These are phyloP conservation scores for Heteractis magnifica DNA, from an alignment of 92 coral and sea anemone genomes.

Conservation along the genomic window DNA sequence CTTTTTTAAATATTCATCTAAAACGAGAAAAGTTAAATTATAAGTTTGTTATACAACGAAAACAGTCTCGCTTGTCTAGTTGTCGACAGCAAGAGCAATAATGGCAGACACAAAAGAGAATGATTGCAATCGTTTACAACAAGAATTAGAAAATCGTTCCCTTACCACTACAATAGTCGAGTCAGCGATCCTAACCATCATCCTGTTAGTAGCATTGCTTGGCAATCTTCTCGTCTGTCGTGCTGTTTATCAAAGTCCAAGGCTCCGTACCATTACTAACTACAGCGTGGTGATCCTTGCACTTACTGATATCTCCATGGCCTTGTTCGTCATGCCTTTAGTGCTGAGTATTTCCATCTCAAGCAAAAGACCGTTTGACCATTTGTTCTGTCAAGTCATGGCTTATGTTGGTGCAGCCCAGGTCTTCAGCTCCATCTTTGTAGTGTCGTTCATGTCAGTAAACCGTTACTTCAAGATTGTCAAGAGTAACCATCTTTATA, in stretches of 20 bases:
- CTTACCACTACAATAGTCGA: neutral
- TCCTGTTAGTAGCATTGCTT: no score
- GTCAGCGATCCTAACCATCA: slow-evolving; percentile 4
- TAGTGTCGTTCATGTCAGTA: slow-evolving; percentile 18
- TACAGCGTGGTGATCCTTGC: slow-evolving; percentile 14
- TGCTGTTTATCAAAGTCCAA: slow-evolving; percentile 22
- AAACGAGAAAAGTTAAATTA: no score
- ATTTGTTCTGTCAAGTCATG: slow-evolving; percentile 8
- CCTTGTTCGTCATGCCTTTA: neutral
- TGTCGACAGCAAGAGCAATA: no score
- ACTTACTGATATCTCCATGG: slow-evolving; percentile 22
- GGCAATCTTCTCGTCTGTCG: slow-evolving; percentile 20
- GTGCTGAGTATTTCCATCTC: neutral
- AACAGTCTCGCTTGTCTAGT: no score
- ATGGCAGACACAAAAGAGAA: no score
- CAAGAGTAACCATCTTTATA: slow-evolving; percentile 2
- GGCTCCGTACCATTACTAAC: slow-evolving; percentile 26
- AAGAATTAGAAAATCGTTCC: neutral
- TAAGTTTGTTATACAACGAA: no score
- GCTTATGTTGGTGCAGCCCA: neutral
- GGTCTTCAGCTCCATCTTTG: slow-evolving; percentile 8
- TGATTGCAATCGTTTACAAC: neutral
- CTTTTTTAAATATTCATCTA: no score
- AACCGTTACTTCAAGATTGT: slow-evolving; percentile 34
- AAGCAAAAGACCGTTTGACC: slow-evolving; percentile 2